These are phyloP conservation scores for Plutella xylostella DNA, from an alignment of 2,888 invertebrate species.

Conservation along the genomic window DNA sequence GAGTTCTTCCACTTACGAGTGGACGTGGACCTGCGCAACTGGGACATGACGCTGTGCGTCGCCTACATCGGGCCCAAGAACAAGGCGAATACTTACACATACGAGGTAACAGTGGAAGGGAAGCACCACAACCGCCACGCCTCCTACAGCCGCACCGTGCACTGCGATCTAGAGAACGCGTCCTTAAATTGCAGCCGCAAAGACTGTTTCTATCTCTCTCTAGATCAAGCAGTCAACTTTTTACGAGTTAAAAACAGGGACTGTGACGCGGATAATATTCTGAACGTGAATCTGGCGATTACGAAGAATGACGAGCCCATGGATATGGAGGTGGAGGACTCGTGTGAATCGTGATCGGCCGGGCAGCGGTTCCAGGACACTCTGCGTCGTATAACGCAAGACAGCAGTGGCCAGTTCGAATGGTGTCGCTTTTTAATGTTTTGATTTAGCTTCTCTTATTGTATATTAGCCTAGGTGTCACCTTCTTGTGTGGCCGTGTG, in stretches of 20 bases:
- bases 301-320: neutral
- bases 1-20: constrained; percentile 49
- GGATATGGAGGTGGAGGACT: neutral
- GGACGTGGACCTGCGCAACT: constrained; percentile 42
- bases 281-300: constrained; percentile 17
- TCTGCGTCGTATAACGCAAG: no score
- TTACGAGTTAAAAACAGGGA: constrained; percentile 40
- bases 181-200: constrained; percentile 39
- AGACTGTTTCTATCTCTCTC: constrained; percentile 53
- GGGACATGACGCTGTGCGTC: constrained; percentile 47
- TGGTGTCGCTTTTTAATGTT: no score
- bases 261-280: constrained; percentile 35
- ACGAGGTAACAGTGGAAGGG: constrained; percentile 45
- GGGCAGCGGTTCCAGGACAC: no score
- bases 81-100: constrained; percentile 38
- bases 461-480: no score
- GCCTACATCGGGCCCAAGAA: constrained; percentile 55
- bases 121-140: constrained; percentile 39
- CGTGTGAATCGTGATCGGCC: neutral
- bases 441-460: no score
- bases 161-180: constrained; percentile 52
- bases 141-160: constrained; percentile 42
- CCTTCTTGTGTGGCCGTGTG: no score
- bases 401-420: no score
- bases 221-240: constrained; percentile 52